phyloP scores from a whole-genome alignment of 1,140 invertebrate species.

The Drosophila burlai region DNA sequence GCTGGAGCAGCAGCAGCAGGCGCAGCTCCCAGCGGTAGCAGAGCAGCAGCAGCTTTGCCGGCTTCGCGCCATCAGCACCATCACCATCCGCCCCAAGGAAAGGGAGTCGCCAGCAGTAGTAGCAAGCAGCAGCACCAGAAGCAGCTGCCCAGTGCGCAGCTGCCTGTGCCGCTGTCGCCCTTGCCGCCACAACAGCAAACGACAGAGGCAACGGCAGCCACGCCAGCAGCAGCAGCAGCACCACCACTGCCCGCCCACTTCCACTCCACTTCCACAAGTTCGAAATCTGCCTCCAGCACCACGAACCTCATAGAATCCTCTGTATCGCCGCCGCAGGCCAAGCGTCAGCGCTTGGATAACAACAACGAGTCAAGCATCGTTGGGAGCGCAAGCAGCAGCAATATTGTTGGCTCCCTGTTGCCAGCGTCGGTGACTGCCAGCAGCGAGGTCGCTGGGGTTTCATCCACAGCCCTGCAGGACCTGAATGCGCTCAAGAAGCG shows the following conservation, averaged over 20 bases:
- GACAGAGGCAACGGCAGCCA: conserved; percentile 76
- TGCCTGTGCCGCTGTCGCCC: conserved; percentile 74
- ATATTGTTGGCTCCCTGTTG: conserved; percentile 70
- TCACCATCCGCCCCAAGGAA: conserved; percentile 20
- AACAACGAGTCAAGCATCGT: conserved; percentile 40
- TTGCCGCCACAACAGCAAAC: conserved; percentile 56
- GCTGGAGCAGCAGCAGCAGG: conserved; percentile 22
- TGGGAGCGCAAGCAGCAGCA: conserved; percentile 45
- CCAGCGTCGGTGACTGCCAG: conserved; percentile 65
- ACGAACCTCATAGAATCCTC: conserved; percentile 34
- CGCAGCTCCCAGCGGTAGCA: conserved; percentile 36
- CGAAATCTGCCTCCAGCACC: conserved; percentile 19
- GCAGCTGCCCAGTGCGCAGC: conserved; percentile 72
- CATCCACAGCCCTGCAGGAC: conserved; percentile 68
- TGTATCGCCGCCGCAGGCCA: conserved; percentile 61
- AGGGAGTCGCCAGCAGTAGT: conserved; percentile 41
- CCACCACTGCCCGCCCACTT: conserved; percentile 38
- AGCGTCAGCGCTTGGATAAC: conserved; percentile 74
- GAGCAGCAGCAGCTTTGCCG: conserved; percentile 40
- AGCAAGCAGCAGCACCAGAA: conserved; percentile 51
- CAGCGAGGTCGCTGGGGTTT: conserved; percentile 51
- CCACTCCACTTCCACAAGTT: conserved; percentile 3
- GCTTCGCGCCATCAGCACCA: conserved; percentile 40
- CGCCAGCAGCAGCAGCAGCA: conserved; percentile 52
- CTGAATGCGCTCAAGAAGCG: conserved; percentile 81